Conservation (phyloP, 2,797 vertebrate species). For the Podargus strigoides region DNA sequence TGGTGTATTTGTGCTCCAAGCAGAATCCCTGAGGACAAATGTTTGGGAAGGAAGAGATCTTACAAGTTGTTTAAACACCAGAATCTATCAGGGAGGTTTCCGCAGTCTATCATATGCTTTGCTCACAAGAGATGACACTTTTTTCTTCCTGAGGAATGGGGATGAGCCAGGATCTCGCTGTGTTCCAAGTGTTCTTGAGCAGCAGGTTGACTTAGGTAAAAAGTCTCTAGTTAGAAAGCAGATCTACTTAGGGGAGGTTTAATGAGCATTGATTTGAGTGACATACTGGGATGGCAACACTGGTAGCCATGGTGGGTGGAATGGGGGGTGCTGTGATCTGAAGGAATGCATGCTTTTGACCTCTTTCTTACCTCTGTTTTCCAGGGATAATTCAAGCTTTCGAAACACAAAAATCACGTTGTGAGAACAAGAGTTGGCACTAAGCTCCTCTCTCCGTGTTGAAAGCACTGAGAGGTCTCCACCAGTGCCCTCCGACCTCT, state of each 20-base stretch:
- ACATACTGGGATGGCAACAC: not conserved
- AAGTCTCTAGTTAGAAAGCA: not conserved
- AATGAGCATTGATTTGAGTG: not conserved
- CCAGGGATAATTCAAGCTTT: constrained; percentile 84
- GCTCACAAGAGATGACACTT: not conserved
- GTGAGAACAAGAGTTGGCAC: constrained; percentile 74
- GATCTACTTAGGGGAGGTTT: not conserved
- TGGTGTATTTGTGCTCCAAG: not conserved
- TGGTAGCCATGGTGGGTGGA: not conserved
- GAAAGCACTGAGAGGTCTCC: constrained; percentile 51
- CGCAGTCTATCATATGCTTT: not conserved
- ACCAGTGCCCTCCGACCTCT: constrained; percentile 33
- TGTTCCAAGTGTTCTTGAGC: not conserved
- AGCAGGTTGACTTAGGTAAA: not conserved
- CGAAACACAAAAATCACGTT: constrained; percentile 84
- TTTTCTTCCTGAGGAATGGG: not conserved
- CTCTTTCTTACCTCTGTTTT: constrained; percentile 65
- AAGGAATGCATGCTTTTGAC: constrained; percentile 2
- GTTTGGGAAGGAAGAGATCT: not conserved
- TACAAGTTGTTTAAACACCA: not conserved
- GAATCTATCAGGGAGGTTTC: not conserved
- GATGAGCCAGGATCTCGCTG: not conserved
- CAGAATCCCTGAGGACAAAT: not conserved
- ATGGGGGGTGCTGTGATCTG: not conserved
- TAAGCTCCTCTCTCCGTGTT: constrained; percentile 62